Percentiles rank a stretch among this genome's conserved stretches.
phyloP scores from a whole-genome alignment of 1,140 invertebrate genomes.

The Chrysoperla carnea region DNA sequence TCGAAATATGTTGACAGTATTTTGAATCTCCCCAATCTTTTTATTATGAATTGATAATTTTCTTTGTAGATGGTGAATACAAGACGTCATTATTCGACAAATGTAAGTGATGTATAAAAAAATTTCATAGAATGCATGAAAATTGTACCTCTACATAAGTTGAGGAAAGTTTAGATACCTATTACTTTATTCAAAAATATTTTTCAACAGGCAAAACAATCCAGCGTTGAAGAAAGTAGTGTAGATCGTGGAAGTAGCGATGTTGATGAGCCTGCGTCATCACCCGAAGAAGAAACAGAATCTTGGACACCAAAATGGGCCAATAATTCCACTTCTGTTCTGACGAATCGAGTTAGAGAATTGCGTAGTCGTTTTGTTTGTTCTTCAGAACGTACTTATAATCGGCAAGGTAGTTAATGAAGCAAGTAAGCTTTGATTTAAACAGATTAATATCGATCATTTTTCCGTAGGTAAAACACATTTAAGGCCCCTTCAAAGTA shows the following conservation, averaged over 20 bases:
- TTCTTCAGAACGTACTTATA: conserved; percentile 8
- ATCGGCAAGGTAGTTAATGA: conserved; percentile 5
- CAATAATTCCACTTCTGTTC: background rate
- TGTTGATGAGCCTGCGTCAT: conserved; percentile 3
- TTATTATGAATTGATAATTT: no score
- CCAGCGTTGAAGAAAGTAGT: background rate
- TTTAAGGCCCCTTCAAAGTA: background rate
- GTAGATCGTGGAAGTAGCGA: conserved; percentile 2
- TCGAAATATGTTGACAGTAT: no score
- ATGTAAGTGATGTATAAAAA: background rate
- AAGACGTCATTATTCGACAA: background rate
- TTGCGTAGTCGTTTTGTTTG: conserved; percentile 14
- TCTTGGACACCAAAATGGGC: conserved; percentile 9
- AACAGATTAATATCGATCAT: background rate
- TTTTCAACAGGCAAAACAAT: background rate
- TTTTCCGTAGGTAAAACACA: background rate
- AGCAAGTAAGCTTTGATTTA: background rate
- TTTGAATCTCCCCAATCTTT: no score
- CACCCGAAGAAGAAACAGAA: conserved; percentile 13
- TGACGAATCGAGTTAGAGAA: conserved; percentile 10
- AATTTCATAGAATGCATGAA: no score
- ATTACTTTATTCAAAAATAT: background rate
- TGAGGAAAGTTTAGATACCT: no score
- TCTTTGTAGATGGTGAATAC: background rate
- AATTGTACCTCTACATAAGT: no score